A percentile compares a stretch with the other conserved stretches of the same genome.
phyloP scores from a whole-genome alignment of 2,797 vertebrate species.

The Melanotaenia parkinsoni region DNA sequence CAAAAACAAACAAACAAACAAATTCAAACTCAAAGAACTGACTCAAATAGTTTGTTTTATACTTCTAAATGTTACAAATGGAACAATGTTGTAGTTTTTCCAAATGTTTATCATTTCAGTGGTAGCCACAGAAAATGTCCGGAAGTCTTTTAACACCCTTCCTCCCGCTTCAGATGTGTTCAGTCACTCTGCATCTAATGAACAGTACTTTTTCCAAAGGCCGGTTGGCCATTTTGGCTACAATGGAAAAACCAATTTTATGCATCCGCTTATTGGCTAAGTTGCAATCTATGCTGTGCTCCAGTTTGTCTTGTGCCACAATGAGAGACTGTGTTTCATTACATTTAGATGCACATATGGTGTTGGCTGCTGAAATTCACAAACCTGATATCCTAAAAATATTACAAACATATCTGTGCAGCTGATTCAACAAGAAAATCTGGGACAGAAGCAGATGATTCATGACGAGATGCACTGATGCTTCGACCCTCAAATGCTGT shows the following conservation, averaged over 20 bases:
- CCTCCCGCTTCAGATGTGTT: conserved; percentile 45
- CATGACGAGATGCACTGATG: conserved; percentile 12
- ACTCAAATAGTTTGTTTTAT: no score
- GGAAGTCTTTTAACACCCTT: conserved; percentile 18
- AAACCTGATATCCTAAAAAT: neutral
- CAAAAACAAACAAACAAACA: neutral
- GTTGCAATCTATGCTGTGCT: conserved; percentile 56
- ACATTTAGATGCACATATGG: neutral
- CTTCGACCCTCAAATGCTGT: conserved; percentile 33
- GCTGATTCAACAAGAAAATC: conserved; percentile 1
- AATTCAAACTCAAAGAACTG: neutral
- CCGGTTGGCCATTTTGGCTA: conserved; percentile 48
- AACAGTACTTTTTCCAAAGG: conserved; percentile 56
- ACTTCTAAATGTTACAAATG: neutral
- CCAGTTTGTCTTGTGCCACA: conserved; percentile 52
- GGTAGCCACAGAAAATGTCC: conserved; percentile 1
- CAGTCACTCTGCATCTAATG: conserved; percentile 51
- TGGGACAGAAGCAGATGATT: conserved; percentile 29
- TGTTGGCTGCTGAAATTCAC: neutral
- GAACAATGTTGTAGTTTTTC: neutral
- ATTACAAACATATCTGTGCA: neutral
- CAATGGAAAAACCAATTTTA: conserved; percentile 74
- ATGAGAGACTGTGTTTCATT: conserved; percentile 23
- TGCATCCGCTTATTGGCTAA: conserved; percentile 41
- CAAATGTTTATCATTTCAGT: neutral